Conservation (phyloP, 2,888 invertebrate genomes). For the Drosophila borborema region DNA sequence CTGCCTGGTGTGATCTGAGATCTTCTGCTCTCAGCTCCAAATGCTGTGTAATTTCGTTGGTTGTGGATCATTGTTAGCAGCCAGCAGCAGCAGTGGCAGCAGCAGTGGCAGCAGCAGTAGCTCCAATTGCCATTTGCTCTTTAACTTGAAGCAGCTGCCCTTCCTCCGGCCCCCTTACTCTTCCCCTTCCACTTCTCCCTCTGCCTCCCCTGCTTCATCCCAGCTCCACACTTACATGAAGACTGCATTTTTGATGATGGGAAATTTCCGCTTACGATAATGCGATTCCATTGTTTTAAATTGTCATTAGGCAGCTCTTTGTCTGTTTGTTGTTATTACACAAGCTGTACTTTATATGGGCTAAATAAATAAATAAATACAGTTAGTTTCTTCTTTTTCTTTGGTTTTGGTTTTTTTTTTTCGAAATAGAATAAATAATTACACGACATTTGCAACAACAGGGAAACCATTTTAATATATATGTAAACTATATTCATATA, state of each 20-base stretch:
- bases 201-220: neutral
- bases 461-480: conserved; percentile 83
- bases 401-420: conserved; percentile 7
- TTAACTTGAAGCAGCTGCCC: conserved; percentile 23
- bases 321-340: conserved; percentile 53
- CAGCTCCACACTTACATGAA: neutral
- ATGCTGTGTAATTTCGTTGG: conserved; percentile 16
- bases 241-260: conserved; percentile 65
- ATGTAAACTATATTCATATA: conserved; percentile 80
- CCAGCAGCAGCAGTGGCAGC: neutral
- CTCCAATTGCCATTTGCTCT: conserved; percentile 28
- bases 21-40: conserved; percentile 4
- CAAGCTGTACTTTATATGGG: conserved; percentile 37
- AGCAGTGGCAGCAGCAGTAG: neutral
- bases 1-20: conserved; percentile 22
- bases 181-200: neutral
- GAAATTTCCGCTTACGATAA: conserved; percentile 72
- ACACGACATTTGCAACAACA: conserved; percentile 75
- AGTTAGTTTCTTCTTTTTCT: neutral
- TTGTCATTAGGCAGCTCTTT: conserved; percentile 65
- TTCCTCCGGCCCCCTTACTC: neutral
- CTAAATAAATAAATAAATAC: conserved; percentile 39
- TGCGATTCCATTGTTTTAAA: conserved; percentile 64
- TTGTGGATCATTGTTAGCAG: conserved; percentile 19
- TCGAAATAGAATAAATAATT: conserved; percentile 63